phyloP scores from a whole-genome alignment of 2,113 vertebrate genomes.

The Sander lucioperca region DNA sequence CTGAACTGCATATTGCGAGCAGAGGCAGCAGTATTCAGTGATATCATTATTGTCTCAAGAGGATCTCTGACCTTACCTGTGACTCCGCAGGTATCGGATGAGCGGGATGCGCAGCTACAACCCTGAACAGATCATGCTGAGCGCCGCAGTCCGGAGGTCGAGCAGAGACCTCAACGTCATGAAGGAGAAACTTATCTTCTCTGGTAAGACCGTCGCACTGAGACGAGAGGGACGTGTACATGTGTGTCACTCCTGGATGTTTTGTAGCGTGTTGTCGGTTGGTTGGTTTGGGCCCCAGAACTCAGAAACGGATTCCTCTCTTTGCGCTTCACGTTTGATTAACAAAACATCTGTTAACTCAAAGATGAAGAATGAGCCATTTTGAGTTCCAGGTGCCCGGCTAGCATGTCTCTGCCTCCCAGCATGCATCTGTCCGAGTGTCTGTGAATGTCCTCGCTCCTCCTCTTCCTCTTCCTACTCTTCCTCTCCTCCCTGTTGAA shows the following conservation, averaged over 20 bases:
- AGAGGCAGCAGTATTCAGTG: slow-evolving; percentile 22
- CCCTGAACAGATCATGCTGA: slow-evolving; percentile 99
- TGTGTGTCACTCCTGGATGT: neutral
- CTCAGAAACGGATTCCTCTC: neutral
- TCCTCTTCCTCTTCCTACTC: slow-evolving; percentile 59
- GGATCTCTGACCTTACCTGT: slow-evolving; percentile 42
- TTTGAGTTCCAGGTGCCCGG: slow-evolving; percentile 31
- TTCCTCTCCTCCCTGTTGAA: slow-evolving; percentile 69
- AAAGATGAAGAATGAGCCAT: neutral
- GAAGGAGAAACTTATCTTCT: slow-evolving; percentile 99
- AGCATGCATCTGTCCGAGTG: slow-evolving; percentile 76
- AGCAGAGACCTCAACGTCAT: slow-evolving; percentile 97
- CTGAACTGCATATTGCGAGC: neutral
- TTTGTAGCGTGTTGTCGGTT: neutral
- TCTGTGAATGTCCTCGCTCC: slow-evolving; percentile 71
- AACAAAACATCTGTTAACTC: neutral
- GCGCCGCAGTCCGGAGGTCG: slow-evolving; percentile 89
- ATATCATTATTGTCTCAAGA: neutral
- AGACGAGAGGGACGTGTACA: accelerated
- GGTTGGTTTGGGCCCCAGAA: slow-evolving; percentile 29
- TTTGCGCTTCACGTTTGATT: neutral
- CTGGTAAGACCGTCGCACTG: slow-evolving; percentile 81
- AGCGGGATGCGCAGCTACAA: slow-evolving; percentile 95
- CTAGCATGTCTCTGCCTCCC: slow-evolving; percentile 56
- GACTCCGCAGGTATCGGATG: slow-evolving; percentile 90